phyloP scores from a whole-genome alignment of 2,888 invertebrate species.

The Drosophila testacea region DNA sequence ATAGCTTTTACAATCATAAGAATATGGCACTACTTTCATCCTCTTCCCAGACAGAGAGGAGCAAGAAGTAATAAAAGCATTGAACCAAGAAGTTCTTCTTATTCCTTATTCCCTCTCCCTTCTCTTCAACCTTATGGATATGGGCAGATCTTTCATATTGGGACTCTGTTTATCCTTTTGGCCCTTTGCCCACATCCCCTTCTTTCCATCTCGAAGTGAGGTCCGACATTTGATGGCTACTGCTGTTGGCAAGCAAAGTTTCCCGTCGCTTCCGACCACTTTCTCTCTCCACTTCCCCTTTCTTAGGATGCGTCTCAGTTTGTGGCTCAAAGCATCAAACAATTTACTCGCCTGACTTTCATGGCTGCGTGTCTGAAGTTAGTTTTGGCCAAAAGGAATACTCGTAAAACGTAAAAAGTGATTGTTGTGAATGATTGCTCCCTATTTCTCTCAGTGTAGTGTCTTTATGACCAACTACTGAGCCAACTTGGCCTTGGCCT shows the following conservation, averaged over 20 bases:
- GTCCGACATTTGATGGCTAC: slow-evolving; percentile 55
- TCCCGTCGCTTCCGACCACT: slow-evolving; percentile 65
- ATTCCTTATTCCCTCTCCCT: slow-evolving; percentile 13
- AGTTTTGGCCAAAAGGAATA: slow-evolving; percentile 49
- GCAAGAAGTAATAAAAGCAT: slow-evolving; percentile 61
- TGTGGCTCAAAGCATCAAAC: slow-evolving; percentile 61
- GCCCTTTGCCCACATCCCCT: slow-evolving; percentile 44
- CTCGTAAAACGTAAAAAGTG: slow-evolving; percentile 45
- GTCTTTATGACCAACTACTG: slow-evolving; percentile 21
- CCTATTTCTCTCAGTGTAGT: slow-evolving; percentile 49
- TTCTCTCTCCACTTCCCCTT: not conserved
- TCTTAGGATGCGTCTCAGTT: slow-evolving; percentile 26
- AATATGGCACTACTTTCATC: slow-evolving; percentile 53
- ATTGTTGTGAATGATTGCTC: slow-evolving; percentile 58
- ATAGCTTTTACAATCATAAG: slow-evolving; percentile 40
- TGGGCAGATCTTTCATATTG: slow-evolving; percentile 53
- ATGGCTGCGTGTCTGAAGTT: slow-evolving; percentile 48
- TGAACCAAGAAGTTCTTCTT: slow-evolving; percentile 39
- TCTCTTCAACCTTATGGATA: not conserved
- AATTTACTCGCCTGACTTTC: slow-evolving; percentile 64
- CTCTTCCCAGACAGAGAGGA: slow-evolving; percentile 38
- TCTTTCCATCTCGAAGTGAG: slow-evolving; percentile 30
- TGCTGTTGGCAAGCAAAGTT: slow-evolving; percentile 64
- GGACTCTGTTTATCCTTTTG: slow-evolving; percentile 53
- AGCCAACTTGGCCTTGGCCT: slow-evolving; percentile 55